These are phyloP conservation scores for Lysandra coridon DNA, from an alignment of 2,888 invertebrate genomes.

Conservation along the genomic window DNA sequence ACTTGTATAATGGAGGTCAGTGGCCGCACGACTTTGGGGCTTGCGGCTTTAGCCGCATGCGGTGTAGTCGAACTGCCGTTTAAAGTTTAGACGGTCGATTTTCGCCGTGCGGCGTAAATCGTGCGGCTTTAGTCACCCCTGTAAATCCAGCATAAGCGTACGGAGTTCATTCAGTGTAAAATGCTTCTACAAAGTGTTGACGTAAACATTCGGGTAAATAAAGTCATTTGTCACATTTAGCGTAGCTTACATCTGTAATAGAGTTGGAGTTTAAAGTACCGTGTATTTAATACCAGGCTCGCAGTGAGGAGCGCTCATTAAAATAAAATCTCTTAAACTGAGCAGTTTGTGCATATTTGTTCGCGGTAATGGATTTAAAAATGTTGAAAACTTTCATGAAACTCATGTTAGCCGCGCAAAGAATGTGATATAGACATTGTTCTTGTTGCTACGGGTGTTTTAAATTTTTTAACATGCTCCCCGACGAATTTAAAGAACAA, in stretches of 20 bases:
- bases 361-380: constrained; percentile 28
- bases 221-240: background rate
- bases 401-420: constrained; percentile 31
- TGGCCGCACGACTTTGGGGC: too few relatives aligned
- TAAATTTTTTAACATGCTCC: constrained; percentile 4
- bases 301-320: constrained; percentile 21
- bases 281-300: constrained; percentile 24
- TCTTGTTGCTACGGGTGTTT: constrained; percentile 1
- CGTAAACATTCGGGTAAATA: background rate
- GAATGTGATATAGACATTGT: constrained; percentile 35
- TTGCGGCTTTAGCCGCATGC: too few relatives aligned
- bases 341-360: constrained; percentile 18
- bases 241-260: background rate
- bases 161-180: too few relatives aligned
- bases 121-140: constrained; percentile 11
- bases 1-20: too few relatives aligned
- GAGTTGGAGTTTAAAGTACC: constrained; percentile 24
- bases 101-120: background rate
- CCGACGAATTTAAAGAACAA: constrained; percentile 10
- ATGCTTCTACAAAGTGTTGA: too few relatives aligned
- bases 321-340: constrained; percentile 21
- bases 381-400: background rate
- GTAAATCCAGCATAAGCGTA: background rate
- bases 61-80: too few relatives aligned
- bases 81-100: background rate